Evolutionary conservation across 2,888 invertebrate genomes (phyloP), one percentile per base, ranked within the genome.

Genomic region (Phortica okadai): DNA sequence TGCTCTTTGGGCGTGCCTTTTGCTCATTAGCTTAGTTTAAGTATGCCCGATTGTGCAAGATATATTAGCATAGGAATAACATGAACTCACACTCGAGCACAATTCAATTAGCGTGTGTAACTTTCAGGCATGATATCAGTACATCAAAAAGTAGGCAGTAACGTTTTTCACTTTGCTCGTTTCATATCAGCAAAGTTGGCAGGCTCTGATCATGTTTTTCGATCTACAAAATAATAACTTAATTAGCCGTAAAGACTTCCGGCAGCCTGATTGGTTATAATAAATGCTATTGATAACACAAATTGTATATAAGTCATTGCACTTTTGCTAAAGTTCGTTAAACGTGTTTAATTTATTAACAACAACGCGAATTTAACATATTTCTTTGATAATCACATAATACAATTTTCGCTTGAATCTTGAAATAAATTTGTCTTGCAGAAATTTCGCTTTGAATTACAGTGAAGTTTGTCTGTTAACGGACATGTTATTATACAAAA

Each of bases 1-100:
- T 25, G 14, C 45, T 73, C 10, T 54, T 77, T 81, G 84, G 83
- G 82, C 78, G 80, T 83, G 83, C 75, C 82, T 25, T 25, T 75
- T 50, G 54, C 50, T 50, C 33, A 21, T 58, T 25, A 64, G 33
- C 75, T 56, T 66, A 84, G 84, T 84, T 84, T 83, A 82, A 82
- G 81, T 83, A 80, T 50, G 6, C 50, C 8, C 50, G 14, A 50
- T 50, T 50, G 50, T 50, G 50, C 10, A 33, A 33, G 33, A 33
- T 5, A 4, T 33, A 33, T 33, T 16, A 16, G 2, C n/a, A n/a
- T 56, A 56, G 56, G 16, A n/a, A 56, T n/a, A 16, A 16, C 56
- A n/a, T 56, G 56, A 56, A 56, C 16, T n/a, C 16, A 56, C 6
- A n/a, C 56, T 56, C 14, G 56, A 33, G 56, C 56, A 6, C 14